Base-by-base conservation (phyloP, 2,113 vertebrate species). In the Ictidomys tridecemlineatus region DNA sequence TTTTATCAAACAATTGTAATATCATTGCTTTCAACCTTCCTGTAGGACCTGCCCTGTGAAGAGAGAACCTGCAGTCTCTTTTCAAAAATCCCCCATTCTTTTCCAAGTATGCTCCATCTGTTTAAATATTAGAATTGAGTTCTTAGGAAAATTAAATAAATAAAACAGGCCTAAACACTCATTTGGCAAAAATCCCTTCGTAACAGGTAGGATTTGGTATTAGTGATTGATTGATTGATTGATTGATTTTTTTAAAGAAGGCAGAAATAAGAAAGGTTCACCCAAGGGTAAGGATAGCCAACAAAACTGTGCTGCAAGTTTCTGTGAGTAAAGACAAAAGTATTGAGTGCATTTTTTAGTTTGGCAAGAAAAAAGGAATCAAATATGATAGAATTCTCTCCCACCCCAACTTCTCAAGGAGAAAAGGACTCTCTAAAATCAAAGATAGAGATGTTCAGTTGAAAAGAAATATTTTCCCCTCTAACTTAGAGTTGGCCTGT, bases 381-480 rank as follows among this genome's bases (percentile, higher is more conserved):
- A 97, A 95, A 84, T 70, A 92, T 2, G 45, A 82, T 42, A 85
- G n/a, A 97, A 88, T 70, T 32, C 18, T 26, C 22, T 13, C 6
- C 0, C 2, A 16, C 32, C 13, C 45, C 4, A 16, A 12, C 42
- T 5, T 48, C 32, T 42, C 91, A 93, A 87, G 61, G 88, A 58
- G 56, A 53, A 97, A 89, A 95, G 88, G 73, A 4, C 32, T 51
- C 9, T 89, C 72, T 97, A 37, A 97, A 97, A 73, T 86, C 94
- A 97, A 82, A 96, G 37, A 0, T 13, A 67, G n/a, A 93, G 70
- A 28, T 4, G n/a, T n/a, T 97, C 82, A 91, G 20, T 82, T 94
- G 72, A 93, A 96, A 96, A 63, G 18, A 70, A 73, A 77, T 85
- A 34, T 74, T 87, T 91, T 61, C 39, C 18, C 4, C 32, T 89